phyloP scores from a whole-genome alignment of 2,797 vertebrate genomes.

The Garrulus glandarius region DNA sequence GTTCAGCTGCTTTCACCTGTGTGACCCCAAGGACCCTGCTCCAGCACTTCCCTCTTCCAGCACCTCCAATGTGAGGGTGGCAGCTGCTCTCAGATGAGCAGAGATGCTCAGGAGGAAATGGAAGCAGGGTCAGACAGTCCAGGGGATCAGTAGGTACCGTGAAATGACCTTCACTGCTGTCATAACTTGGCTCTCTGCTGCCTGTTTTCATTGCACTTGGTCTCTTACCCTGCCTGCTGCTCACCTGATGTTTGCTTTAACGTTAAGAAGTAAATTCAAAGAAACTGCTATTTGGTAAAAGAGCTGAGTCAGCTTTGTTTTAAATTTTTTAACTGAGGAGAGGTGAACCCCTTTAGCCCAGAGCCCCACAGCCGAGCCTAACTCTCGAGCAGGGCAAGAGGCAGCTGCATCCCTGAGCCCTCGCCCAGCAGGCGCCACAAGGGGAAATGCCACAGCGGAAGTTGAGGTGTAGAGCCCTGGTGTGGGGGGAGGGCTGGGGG shows the following conservation, averaged over 20 bases:
- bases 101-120: accelerated
- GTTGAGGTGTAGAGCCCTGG: not conserved
- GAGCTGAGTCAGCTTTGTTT: not conserved
- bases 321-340: not conserved
- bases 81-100: not conserved
- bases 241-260: not conserved
- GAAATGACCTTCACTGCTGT: not conserved
- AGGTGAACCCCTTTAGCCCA: not conserved
- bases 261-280: not conserved
- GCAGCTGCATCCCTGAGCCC: not conserved
- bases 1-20: not conserved
- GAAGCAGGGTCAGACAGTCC: not conserved
- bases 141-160: accelerated
- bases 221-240: not conserved
- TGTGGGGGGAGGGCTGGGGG: not conserved
- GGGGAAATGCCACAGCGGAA: not conserved
- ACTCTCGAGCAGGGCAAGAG: not conserved
- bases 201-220: not conserved
- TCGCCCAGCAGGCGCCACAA: accelerated
- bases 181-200: not conserved
- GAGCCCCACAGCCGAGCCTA: not conserved
- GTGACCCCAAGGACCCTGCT: accelerated
- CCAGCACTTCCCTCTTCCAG: not conserved
- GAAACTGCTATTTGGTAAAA: not conserved
- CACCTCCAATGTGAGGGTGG: accelerated